phyloP scores from a whole-genome alignment of 2,797 vertebrate genomes.

The Limosa lapponica region DNA sequence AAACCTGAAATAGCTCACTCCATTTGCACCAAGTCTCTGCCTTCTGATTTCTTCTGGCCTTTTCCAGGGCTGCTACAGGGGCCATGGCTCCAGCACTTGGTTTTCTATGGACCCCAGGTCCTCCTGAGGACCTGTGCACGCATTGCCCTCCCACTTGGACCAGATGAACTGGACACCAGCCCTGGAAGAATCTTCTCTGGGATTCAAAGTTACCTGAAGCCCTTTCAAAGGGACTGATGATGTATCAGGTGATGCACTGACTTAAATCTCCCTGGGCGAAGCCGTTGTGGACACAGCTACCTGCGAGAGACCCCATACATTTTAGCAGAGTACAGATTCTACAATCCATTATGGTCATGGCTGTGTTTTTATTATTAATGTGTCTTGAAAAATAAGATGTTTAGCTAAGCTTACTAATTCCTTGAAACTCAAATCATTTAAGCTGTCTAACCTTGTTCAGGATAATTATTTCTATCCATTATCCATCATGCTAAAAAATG shows the following conservation, averaged over 20 bases:
- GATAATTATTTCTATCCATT: constrained; percentile 82
- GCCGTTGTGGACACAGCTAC: constrained; percentile 71
- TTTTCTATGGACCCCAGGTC: background rate
- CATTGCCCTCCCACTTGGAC: background rate
- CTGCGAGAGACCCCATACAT: constrained; percentile 48
- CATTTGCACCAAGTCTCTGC: background rate
- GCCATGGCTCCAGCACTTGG: background rate
- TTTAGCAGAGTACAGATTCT: constrained; percentile 36
- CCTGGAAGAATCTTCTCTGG: constrained; percentile 70
- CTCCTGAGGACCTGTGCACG: fast-evolving
- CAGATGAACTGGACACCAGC: background rate
- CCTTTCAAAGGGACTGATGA: constrained; percentile 73
- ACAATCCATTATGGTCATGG: background rate
- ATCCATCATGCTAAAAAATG: constrained; percentile 81
- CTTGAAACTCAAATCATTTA: constrained; percentile 80
- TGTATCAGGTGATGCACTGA: constrained; percentile 64
- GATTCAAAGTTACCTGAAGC: constrained; percentile 80
- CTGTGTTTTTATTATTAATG: constrained; percentile 54
- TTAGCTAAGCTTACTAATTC: constrained; percentile 77
- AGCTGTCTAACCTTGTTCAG: constrained; percentile 78
- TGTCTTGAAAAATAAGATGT: constrained; percentile 77
- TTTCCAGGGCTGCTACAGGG: background rate
- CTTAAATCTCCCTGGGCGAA: constrained; percentile 81
- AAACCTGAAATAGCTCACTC: background rate
- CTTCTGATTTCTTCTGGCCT: background rate